Base-by-base conservation (phyloP, 2,797 vertebrate species). In the Molossus alvarezi region DNA sequence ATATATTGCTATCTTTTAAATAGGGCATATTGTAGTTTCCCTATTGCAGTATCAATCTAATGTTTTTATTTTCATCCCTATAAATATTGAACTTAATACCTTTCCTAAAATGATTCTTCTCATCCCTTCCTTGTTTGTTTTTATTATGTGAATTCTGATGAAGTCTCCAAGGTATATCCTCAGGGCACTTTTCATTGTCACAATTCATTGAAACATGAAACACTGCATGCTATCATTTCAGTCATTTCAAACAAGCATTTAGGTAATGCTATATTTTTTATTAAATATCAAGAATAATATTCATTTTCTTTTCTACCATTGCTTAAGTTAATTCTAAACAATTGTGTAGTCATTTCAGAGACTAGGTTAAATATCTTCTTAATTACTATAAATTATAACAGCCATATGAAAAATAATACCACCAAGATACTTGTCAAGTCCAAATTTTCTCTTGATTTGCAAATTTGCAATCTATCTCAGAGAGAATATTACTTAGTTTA, bases 61-160 rank as follows among this genome's bases (percentile, higher is more conserved):
- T 92, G 13, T 23, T 90, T 91, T 82, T 27, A 18, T 75, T 87
- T 90, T 76, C 4, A 80, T 21, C 21, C 12, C 3, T 86, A 69
- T 64, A 93, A 62, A 86, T 75, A 86, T 57, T 92, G 33, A 67
- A 81, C 57, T 75, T 83, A 91, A n/a, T 87, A 58, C 2, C 23
- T 55, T 71, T 69, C 20, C 23, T 76, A 84, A 84, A 80, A 57
- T 89, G n/a, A 90, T 80, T 86, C n/a, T 55, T 94, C 65, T 83
- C 69, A 94, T 75, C 17, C 67, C 75, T 89, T 94, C 8, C 25
- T 27, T 82, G 1, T 58, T 76, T 75, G 17, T 67, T 94, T 83
- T 83, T 71, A 75, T 88, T 85, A 89, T 75, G 64, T 10, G 86
- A 93, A 91, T 90, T 58, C 33, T 51, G 55, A 84, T 62, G 17